Percentiles rank a stretch among this genome's conserved stretches.
Conservation (phyloP, 2,113 vertebrate species). For the Otocyon megalotis region DNA sequence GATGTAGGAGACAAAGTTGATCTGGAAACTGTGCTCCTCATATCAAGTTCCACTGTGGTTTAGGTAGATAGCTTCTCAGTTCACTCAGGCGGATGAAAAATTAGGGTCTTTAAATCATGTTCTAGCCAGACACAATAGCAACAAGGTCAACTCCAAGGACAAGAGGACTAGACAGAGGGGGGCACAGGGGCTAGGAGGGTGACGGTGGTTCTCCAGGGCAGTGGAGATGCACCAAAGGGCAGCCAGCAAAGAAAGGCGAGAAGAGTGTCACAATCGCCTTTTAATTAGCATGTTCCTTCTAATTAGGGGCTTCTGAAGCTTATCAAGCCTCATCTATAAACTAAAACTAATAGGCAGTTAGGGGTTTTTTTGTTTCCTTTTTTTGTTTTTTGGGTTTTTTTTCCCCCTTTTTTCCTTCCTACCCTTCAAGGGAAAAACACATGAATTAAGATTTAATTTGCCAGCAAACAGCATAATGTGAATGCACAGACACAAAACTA, state of each 20-base stretch:
- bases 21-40: neutral
- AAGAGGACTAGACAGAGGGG: neutral
- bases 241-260: neutral
- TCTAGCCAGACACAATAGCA: neutral
- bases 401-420: neutral
- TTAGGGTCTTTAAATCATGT: neutral
- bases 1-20: neutral
- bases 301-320: conserved; percentile 70
- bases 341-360: conserved; percentile 42
- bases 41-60: neutral
- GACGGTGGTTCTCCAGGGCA: neutral
- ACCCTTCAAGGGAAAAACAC: neutral
- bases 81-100: neutral
- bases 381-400: neutral
- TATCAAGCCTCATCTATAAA: conserved; percentile 48
- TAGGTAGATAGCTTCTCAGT: neutral
- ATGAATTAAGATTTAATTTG: conserved; percentile 63
- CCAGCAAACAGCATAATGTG: conserved; percentile 3
- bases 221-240: neutral
- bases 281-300: conserved; percentile 54
- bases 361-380: neutral
- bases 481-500: neutral
- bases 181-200: neutral
- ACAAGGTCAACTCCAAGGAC: conserved; percentile 7
- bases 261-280: neutral